Evolutionary conservation across 2,113 vertebrate species (phyloP).

Genomic region (Otocyon megalotis): DNA sequence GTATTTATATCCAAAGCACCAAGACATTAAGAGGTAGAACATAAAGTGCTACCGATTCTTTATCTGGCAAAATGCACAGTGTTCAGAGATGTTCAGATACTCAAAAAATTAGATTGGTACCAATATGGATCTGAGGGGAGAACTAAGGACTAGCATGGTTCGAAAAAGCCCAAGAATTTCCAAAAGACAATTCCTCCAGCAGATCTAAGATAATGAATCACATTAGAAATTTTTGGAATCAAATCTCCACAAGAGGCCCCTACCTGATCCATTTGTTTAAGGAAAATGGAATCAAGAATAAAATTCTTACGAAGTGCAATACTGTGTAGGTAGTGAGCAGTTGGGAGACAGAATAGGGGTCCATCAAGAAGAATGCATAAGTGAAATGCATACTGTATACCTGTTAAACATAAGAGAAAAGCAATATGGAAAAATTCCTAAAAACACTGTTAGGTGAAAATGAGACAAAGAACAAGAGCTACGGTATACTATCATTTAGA

Average conservation of each 20-base stretch:
- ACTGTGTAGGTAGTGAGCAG: neutral
- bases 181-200: constrained; percentile 23
- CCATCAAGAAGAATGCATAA: neutral
- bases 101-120: constrained; percentile 7
- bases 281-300: constrained; percentile 27
- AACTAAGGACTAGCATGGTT: neutral
- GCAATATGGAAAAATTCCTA: neutral
- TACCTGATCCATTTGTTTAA: neutral
- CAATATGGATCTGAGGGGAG: neutral
- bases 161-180: neutral
- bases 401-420: neutral
- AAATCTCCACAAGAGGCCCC: neutral
- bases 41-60: neutral
- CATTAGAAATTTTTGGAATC: constrained; percentile 30
- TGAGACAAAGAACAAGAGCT: neutral
- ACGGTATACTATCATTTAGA: neutral
- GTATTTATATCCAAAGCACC: neutral
- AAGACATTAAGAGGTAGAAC: neutral
- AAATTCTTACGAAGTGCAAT: constrained; percentile 4
- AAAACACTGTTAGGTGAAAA: constrained; percentile 1
- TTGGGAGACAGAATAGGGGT: neutral
- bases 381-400: neutral
- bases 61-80: constrained; percentile 1
- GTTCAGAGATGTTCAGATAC: constrained; percentile 31
- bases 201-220: constrained; percentile 39